phyloP scores from a whole-genome alignment of 2,113 vertebrate species.

The Labeo catla region DNA sequence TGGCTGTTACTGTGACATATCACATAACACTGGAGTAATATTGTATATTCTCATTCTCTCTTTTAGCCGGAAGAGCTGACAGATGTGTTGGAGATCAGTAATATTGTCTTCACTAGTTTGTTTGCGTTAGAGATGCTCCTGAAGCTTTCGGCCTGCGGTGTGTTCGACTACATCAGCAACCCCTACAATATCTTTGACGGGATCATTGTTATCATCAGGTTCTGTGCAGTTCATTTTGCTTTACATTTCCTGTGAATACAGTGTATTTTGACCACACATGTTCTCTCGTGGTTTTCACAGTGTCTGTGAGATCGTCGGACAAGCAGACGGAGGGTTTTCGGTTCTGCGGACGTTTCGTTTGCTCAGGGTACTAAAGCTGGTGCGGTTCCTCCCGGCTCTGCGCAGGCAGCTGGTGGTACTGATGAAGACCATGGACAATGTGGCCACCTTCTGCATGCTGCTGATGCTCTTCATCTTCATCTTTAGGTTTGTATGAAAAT shows the following conservation, averaged over 20 bases:
- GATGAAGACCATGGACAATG: slow-evolving; percentile 96
- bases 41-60: neutral
- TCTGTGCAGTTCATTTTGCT: neutral
- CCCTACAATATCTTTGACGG: slow-evolving; percentile 97
- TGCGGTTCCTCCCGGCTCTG: slow-evolving; percentile 90
- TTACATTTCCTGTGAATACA: neutral
- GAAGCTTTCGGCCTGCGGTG: slow-evolving; percentile 89
- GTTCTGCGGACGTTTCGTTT: slow-evolving; percentile 89
- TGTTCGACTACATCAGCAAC: slow-evolving; percentile 93
- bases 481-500: slow-evolving; percentile 80
- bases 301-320: slow-evolving; percentile 93
- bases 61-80: slow-evolving; percentile 91
- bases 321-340: slow-evolving; percentile 88
- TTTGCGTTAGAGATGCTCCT: slow-evolving; percentile 96
- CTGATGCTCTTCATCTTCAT: slow-evolving; percentile 97
- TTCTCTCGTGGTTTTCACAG: slow-evolving; percentile 65
- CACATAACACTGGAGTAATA: neutral
- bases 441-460: slow-evolving; percentile 94
- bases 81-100: slow-evolving; percentile 95
- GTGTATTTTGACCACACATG: neutral
- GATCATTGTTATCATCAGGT: slow-evolving; percentile 98
- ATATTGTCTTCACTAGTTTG: slow-evolving; percentile 97
- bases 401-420: slow-evolving; percentile 91
- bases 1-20: neutral
- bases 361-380: slow-evolving; percentile 89